A percentile compares a stretch with the other conserved stretches of the same genome.
phyloP scores from a whole-genome alignment of 2,113 vertebrate genomes.

The Takifugu bimaculatus region DNA sequence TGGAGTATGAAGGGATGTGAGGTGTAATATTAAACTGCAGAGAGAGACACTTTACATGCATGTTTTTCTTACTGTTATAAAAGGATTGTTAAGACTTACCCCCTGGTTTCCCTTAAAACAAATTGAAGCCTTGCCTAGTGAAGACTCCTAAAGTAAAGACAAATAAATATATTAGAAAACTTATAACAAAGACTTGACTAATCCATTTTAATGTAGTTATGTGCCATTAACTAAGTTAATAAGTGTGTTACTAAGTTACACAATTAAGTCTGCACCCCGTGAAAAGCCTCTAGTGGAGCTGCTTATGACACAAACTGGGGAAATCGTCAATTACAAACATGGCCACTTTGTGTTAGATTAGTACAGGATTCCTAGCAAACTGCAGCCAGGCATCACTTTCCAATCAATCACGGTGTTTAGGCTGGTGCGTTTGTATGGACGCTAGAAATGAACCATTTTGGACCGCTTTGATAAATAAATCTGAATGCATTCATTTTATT shows the following conservation, averaged over 20 bases:
- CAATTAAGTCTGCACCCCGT: slow-evolving; percentile 7
- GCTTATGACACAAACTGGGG: slow-evolving; percentile 26
- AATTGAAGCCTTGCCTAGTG: slow-evolving; percentile 69
- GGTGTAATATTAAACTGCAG: background rate
- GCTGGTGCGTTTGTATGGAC: too few species aligned
- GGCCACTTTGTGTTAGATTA: too few species aligned
- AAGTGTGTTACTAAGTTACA: slow-evolving; percentile 1
- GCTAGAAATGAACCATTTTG: too few species aligned
- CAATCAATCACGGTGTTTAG: slow-evolving; percentile 32
- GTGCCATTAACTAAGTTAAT: slow-evolving; percentile 12
- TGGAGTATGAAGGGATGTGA: slow-evolving; percentile 8
- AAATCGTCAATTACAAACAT: too few species aligned
- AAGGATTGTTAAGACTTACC: slow-evolving; percentile 55
- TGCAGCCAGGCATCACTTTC: slow-evolving; percentile 38
- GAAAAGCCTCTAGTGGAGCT: slow-evolving; percentile 16
- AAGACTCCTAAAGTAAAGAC: slow-evolving; percentile 54
- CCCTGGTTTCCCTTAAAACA: slow-evolving; percentile 79
- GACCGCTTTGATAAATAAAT: too few species aligned
- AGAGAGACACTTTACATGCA: too few species aligned
- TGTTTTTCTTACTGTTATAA: too few species aligned
- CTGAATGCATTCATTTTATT: too few species aligned
- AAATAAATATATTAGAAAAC: background rate
- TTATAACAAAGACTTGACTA: background rate
- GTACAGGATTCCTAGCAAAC: slow-evolving; percentile 34
- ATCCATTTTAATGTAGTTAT: background rate